A percentile compares a stretch with the other conserved stretches of the same genome.
phyloP scores from a whole-genome alignment of 2,888 invertebrate genomes.

The Ophioninae sp. region DNA sequence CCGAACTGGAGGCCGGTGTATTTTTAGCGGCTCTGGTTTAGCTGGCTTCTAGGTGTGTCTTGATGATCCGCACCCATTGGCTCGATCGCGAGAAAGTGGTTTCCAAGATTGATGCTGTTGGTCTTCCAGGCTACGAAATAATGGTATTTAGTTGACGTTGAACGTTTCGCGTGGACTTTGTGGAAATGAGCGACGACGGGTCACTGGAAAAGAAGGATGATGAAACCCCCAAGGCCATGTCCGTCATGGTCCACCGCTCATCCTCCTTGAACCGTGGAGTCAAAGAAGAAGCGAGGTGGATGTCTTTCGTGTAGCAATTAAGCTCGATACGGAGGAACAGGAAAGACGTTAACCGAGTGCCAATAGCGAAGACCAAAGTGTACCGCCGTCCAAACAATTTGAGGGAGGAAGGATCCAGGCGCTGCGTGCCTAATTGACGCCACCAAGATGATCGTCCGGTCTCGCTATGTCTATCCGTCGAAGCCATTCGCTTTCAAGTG shows the following conservation, averaged over 20 bases:
- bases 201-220: constrained; percentile 33
- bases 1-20: constrained; percentile 7
- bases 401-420: constrained; percentile 33
- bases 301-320: constrained; percentile 65
- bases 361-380: constrained; percentile 59
- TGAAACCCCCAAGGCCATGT: constrained; percentile 10
- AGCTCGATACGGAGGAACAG: constrained; percentile 56
- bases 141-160: constrained; percentile 62
- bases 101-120: constrained; percentile 34
- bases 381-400: constrained; percentile 74
- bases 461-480: constrained; percentile 13
- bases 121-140: constrained; percentile 43
- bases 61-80: neutral
- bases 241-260: neutral
- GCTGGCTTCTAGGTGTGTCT: constrained; percentile 1
- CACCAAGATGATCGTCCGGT: constrained; percentile 54
- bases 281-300: constrained; percentile 21
- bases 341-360: constrained; percentile 26
- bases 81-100: constrained; percentile 38
- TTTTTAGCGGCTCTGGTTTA: neutral
- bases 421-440: constrained; percentile 65
- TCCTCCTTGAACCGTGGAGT: constrained; percentile 12
- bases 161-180: constrained; percentile 38
- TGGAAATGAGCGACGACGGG: constrained; percentile 15
- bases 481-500: constrained; percentile 27